Evolutionary conservation across 2,113 vertebrate species (phyloP), one percentile per base, ranked within the genome.

Genomic region (Muntiacus muntjak): DNA sequence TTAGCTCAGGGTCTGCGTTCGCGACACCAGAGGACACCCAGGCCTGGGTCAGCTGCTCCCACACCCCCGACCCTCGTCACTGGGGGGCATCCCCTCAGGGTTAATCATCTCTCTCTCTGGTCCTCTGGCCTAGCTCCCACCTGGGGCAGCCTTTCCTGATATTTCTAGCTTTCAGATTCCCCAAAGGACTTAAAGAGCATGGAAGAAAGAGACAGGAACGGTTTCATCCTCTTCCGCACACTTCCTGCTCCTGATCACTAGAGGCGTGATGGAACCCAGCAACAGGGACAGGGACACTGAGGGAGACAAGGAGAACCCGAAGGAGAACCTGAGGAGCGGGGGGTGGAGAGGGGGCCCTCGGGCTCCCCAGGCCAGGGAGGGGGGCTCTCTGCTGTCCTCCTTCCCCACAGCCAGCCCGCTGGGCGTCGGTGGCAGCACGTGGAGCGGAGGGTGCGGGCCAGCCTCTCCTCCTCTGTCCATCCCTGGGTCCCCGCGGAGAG

Each of bases 371-470:
- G 67, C n/a, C 0, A 4, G 33, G 9, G 62, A 23, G 1, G 21
- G 36, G 17, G 17, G 3, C 58, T 6, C 74, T 6, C 21, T 26
- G 47, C 47, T 11, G 14, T n/a, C 74, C 58, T 28, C 21, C 85
- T 45, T 58, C 28, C 2, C 14, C 7, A 0, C 0, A 1, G n/a
- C 58, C 28, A 3, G 1, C 50, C 15, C 0, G 8, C 60, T 50
- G 78, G 78, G 25, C 1, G 1, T 6, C 4, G 9, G 36, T 28
- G 67, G 40, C 0, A 0, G 23, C 45, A 25, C 12, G 5, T 10
- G 14, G 12, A 50, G 52, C 0, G 0, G 33, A 79, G 84, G 50
- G 9, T 0, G 4, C 1, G 0, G 67, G 9, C 83, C 58, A 7
- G 13, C 19, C 19, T 47, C 33, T 40, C 52, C 4, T 85, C 71